phyloP scores from a whole-genome alignment of 2,797 vertebrate genomes.

The Sebastiscus albofasciatus region DNA sequence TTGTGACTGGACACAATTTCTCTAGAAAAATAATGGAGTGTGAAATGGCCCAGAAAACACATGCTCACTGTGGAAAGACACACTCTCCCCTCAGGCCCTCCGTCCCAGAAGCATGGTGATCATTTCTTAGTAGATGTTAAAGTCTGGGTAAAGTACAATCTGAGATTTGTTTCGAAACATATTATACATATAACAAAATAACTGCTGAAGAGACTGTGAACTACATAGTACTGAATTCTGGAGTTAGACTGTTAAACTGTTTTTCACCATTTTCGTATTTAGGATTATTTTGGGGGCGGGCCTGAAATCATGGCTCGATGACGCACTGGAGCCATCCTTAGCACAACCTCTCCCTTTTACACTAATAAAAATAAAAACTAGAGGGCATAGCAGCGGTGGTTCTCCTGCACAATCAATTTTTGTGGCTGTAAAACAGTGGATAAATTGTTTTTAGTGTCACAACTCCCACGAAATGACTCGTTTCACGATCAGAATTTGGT shows the following conservation, averaged over 20 bases:
- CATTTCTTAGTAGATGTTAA: conserved; percentile 10
- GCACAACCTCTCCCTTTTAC: not conserved
- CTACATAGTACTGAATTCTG: not conserved
- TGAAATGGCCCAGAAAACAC: conserved; percentile 41
- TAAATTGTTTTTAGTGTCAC: not conserved
- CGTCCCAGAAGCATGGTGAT: not conserved
- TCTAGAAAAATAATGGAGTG: conserved; percentile 30
- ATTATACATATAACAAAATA: not conserved
- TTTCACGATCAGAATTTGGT: not conserved
- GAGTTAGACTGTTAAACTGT: too few relatives aligned
- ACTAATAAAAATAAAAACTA: too few relatives aligned
- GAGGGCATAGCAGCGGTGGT: not conserved
- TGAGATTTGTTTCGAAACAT: not conserved
- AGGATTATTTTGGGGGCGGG: too few relatives aligned
- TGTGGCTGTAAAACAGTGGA: not conserved
- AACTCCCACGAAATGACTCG: not conserved
- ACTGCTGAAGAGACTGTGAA: not conserved
- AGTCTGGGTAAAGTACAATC: not conserved
- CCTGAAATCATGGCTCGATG: too few relatives aligned
- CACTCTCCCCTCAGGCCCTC: not conserved
- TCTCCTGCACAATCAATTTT: not conserved
- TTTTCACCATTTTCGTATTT: too few relatives aligned
- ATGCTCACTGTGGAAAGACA: conserved; percentile 6
- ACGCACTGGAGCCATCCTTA: too few relatives aligned
- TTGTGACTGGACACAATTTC: conserved; percentile 7